Percentiles rank a stretch among this genome's conserved stretches.
phyloP scores from a whole-genome alignment of 2,797 vertebrate species.

The Poecilia picta region DNA sequence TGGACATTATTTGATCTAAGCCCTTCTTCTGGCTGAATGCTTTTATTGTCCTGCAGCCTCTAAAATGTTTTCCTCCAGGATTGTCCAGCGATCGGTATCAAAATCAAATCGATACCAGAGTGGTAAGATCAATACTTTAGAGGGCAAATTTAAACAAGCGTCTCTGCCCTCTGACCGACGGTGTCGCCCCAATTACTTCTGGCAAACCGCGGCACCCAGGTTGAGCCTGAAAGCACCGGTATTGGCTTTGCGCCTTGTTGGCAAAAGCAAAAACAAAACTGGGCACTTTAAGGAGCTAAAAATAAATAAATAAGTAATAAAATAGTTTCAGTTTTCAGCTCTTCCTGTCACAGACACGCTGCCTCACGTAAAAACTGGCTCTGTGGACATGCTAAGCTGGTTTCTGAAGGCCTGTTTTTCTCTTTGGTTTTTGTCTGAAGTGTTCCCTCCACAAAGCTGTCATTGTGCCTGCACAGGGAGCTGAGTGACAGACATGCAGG shows the following conservation, averaged over 20 bases:
- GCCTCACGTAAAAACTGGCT: slow-evolving; percentile 7
- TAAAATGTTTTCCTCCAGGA: neutral
- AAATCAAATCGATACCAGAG: no score
- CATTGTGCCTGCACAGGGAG: slow-evolving; percentile 52
- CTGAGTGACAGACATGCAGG: slow-evolving; percentile 65
- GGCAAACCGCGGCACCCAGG: slow-evolving; percentile 54
- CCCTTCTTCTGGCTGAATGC: neutral
- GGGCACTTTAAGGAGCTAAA: slow-evolving; percentile 25
- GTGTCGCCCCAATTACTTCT: slow-evolving; percentile 54
- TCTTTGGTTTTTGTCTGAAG: slow-evolving; percentile 51
- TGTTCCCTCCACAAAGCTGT: slow-evolving; percentile 56
- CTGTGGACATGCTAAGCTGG: slow-evolving; percentile 50
- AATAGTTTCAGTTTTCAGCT: slow-evolving; percentile 22
- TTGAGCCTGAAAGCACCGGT: slow-evolving; percentile 58
- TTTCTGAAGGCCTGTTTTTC: slow-evolving; percentile 46
- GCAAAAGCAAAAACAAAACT: slow-evolving; percentile 26
- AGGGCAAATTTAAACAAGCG: slow-evolving; percentile 57
- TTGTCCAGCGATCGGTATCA: neutral
- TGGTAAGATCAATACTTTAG: neutral
- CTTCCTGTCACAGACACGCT: neutral
- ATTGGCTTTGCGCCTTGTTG: slow-evolving; percentile 63
- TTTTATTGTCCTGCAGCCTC: neutral
- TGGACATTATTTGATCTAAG: neutral
- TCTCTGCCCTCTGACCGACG: slow-evolving; percentile 26
- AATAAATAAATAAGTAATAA: neutral